Percentiles rank a stretch among this genome's conserved stretches.
Evolutionary conservation across 2,888 invertebrate genomes (phyloP).

Genomic region (Parnassius glacialis): DNA sequence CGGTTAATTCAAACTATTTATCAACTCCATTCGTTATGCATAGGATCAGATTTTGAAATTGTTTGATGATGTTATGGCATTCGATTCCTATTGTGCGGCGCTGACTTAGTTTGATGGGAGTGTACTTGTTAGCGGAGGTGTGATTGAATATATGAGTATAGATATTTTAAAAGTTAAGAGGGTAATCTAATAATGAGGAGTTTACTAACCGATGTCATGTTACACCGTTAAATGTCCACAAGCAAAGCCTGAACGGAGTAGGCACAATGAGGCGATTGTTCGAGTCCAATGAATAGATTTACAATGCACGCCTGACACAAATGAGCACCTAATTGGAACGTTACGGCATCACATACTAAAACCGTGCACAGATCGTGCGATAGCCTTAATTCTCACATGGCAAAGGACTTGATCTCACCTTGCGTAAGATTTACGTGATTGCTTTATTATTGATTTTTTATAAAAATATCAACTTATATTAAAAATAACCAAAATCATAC

Average conservation of each 20-base stretch:
- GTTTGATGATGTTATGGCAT: slow-evolving; percentile 78
- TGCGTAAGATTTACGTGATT: slow-evolving; percentile 26
- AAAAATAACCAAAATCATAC: too few species aligned
- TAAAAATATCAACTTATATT: too few species aligned
- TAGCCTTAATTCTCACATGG: slow-evolving; percentile 36
- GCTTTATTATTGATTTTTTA: not conserved
- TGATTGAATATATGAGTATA: slow-evolving; percentile 53
- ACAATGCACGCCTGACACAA: slow-evolving; percentile 74
- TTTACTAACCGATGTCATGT: slow-evolving; percentile 32
- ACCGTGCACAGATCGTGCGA: slow-evolving; percentile 56
- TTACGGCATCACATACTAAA: slow-evolving; percentile 67
- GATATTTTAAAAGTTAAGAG: slow-evolving; percentile 40
- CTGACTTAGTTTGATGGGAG: slow-evolving; percentile 75
- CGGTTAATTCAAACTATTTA: slow-evolving; percentile 81
- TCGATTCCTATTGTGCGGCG: slow-evolving; percentile 63
- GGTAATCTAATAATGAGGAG: slow-evolving; percentile 37
- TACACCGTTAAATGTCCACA: slow-evolving; percentile 49
- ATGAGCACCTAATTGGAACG: slow-evolving; percentile 78
- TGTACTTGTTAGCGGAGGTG: slow-evolving; percentile 72
- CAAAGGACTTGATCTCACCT: slow-evolving; percentile 27
- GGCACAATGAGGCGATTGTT: slow-evolving; percentile 64
- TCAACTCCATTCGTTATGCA: slow-evolving; percentile 79
- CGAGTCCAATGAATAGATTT: slow-evolving; percentile 63
- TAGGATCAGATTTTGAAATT: slow-evolving; percentile 78
- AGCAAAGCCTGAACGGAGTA: slow-evolving; percentile 52